Evolutionary conservation across 2,797 vertebrate genomes (phyloP).

Genomic region (Alauda arvensis): DNA sequence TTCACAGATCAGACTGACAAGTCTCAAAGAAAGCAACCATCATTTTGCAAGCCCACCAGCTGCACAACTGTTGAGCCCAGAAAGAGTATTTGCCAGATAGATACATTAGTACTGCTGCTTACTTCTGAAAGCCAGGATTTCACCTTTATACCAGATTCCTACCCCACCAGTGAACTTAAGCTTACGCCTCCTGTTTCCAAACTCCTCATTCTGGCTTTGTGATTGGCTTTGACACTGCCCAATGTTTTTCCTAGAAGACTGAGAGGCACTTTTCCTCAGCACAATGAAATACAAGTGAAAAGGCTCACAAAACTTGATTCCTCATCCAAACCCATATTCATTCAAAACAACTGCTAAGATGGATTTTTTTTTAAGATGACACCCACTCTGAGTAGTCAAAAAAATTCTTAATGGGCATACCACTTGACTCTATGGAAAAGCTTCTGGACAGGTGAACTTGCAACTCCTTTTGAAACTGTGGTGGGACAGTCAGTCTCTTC

Average conservation of each 20-base stretch:
- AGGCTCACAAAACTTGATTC: neutral
- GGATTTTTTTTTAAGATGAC: neutral
- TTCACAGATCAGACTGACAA: neutral
- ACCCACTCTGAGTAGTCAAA: neutral
- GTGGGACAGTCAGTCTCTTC: slow-evolving; percentile 71
- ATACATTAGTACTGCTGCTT: neutral
- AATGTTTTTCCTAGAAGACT: neutral
- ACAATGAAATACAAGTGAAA: neutral
- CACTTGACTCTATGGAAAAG: slow-evolving; percentile 66
- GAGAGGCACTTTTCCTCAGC: neutral
- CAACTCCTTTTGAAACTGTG: slow-evolving; percentile 87
- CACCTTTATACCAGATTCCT: neutral
- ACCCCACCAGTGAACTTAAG: neutral
- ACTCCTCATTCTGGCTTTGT: neutral
- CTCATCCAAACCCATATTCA: neutral
- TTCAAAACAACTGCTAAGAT: neutral
- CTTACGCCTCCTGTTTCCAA: neutral
- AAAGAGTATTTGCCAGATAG: neutral
- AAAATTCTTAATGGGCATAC: slow-evolving; percentile 62
- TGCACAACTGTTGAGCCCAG: neutral
- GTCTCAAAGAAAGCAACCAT: neutral
- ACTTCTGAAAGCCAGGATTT: neutral
- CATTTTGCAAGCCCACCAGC: neutral
- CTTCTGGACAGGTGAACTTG: slow-evolving; percentile 80
- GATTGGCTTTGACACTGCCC: neutral